Percentiles rank a stretch among this genome's conserved stretches.
Conservation (phyloP, 2,888 invertebrate genomes). For the Drosophila buzzatii region DNA sequence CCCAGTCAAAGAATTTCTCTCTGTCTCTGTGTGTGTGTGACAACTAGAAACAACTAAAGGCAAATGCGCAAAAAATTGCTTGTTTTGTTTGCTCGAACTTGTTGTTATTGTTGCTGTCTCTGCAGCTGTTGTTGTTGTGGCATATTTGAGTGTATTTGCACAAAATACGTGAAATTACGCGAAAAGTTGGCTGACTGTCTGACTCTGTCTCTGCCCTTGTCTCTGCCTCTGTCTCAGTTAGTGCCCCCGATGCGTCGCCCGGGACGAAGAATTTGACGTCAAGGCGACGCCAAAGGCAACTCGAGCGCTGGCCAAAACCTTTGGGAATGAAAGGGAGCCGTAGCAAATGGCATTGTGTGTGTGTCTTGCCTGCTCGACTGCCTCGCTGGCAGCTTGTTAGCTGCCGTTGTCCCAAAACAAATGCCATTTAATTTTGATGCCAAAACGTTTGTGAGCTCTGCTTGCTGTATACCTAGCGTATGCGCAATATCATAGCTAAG, state of each 20-base stretch:
- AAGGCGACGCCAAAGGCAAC: slow-evolving; percentile 59
- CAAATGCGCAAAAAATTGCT: slow-evolving; percentile 50
- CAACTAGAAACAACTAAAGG: slow-evolving; percentile 24
- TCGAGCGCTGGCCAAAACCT: slow-evolving; percentile 37
- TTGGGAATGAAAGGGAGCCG: slow-evolving; percentile 37
- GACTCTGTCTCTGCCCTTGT: slow-evolving; percentile 13
- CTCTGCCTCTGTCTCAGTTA: slow-evolving; percentile 18
- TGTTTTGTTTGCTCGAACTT: slow-evolving; percentile 33
- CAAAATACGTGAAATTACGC: slow-evolving; percentile 78
- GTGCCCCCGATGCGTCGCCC: neutral
- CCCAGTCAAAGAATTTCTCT: slow-evolving; percentile 23
- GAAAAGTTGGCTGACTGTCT: slow-evolving; percentile 57
- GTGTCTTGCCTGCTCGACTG: slow-evolving; percentile 20
- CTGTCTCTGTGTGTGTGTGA: neutral
- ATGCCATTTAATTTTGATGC: slow-evolving; percentile 71
- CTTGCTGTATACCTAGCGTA: slow-evolving; percentile 24
- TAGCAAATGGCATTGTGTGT: slow-evolving; percentile 47
- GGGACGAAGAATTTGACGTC: slow-evolving; percentile 34
- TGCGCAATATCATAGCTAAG: slow-evolving; percentile 43
- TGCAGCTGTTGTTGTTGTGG: slow-evolving; percentile 43
- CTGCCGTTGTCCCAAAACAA: slow-evolving; percentile 45
- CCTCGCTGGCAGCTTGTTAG: slow-evolving; percentile 54
- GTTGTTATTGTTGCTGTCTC: neutral
- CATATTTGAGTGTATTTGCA: slow-evolving; percentile 76
- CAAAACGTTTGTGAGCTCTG: slow-evolving; percentile 47